These are phyloP conservation scores for Atta texana DNA, from an alignment of 1,140 invertebrate species.

Conservation along the genomic window DNA sequence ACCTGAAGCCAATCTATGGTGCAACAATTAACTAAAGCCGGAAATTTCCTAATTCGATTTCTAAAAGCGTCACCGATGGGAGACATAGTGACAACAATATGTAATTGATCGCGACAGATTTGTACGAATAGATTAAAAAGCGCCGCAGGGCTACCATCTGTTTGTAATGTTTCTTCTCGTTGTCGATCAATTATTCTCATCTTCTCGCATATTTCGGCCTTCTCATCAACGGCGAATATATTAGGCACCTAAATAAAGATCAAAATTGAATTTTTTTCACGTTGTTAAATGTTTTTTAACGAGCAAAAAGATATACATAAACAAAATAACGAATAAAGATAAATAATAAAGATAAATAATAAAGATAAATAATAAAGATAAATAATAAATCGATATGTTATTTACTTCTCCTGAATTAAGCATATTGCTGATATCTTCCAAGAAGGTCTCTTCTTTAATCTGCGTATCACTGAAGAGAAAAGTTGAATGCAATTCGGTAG, in stretches of 20 bases:
- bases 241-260: slow-evolving; percentile 90
- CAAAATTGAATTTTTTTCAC: slow-evolving; percentile 89
- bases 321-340: not conserved
- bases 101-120: slow-evolving; percentile 96
- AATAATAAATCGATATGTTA: not conserved
- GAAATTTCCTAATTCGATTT: slow-evolving; percentile 96
- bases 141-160: slow-evolving; percentile 95
- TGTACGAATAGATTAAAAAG: slow-evolving; percentile 97
- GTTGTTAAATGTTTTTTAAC: not conserved
- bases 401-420: slow-evolving; percentile 95
- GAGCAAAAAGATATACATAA: not conserved
- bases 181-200: slow-evolving; percentile 97
- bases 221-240: slow-evolving; percentile 95
- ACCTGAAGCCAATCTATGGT: slow-evolving; percentile 99
- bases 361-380: too few relatives aligned
- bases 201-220: slow-evolving; percentile 96
- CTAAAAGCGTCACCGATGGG: slow-evolving; percentile 95
- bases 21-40: slow-evolving; percentile 97
- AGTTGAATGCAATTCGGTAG: slow-evolving; percentile 94
- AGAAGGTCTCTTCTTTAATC: slow-evolving; percentile 97
- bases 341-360: not conserved
- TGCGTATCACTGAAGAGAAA: slow-evolving; percentile 97
- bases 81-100: slow-evolving; percentile 97
- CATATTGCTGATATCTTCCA: slow-evolving; percentile 98
- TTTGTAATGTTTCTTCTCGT: slow-evolving; percentile 95